Evolutionary conservation across 2,797 vertebrate species (phyloP).

Genomic region (Harpagifer antarcticus): DNA sequence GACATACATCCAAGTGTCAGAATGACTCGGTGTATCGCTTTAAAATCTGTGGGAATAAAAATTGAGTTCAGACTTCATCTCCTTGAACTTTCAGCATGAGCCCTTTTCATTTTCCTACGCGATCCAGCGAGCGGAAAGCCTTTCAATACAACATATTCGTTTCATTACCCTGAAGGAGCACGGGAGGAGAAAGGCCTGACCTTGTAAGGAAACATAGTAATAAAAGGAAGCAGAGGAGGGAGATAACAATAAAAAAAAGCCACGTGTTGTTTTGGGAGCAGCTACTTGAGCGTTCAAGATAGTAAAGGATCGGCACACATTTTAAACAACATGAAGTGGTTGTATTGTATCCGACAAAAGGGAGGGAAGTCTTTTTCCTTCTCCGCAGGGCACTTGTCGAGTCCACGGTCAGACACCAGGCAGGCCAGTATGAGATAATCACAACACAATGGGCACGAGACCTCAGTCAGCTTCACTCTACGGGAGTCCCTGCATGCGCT

Average conservation of each 20-base stretch:
- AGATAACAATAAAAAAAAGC: slow-evolving; percentile 27
- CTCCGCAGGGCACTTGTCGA: slow-evolving; percentile 70
- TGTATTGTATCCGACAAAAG: slow-evolving; percentile 62
- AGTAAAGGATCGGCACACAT: slow-evolving; percentile 41
- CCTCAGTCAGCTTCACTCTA: slow-evolving; percentile 59
- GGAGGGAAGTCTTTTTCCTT: slow-evolving; percentile 60
- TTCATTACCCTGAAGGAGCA: slow-evolving; percentile 71
- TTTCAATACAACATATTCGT: slow-evolving; percentile 65
- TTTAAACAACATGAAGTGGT: slow-evolving; percentile 67
- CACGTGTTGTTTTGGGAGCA: slow-evolving; percentile 37
- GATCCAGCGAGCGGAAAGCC: slow-evolving; percentile 36
- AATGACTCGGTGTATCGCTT: slow-evolving; percentile 50
- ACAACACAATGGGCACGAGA: slow-evolving; percentile 71
- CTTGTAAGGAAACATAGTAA: slow-evolving; percentile 68
- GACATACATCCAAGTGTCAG: slow-evolving; percentile 47
- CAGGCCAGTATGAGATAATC: slow-evolving; percentile 74
- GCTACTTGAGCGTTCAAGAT: slow-evolving; percentile 47
- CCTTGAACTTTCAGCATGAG: slow-evolving; percentile 67
- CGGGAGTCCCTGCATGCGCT: slow-evolving; percentile 64
- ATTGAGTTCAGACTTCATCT: slow-evolving; percentile 65
- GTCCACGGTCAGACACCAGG: slow-evolving; percentile 70
- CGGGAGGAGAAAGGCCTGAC: slow-evolving; percentile 68
- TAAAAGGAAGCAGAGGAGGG: slow-evolving; percentile 7
- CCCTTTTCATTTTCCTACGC: slow-evolving; percentile 64
- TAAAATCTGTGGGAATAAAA: slow-evolving; percentile 65